phyloP scores from a whole-genome alignment of 2,888 invertebrate species.

The Calephelis perditalis region DNA sequence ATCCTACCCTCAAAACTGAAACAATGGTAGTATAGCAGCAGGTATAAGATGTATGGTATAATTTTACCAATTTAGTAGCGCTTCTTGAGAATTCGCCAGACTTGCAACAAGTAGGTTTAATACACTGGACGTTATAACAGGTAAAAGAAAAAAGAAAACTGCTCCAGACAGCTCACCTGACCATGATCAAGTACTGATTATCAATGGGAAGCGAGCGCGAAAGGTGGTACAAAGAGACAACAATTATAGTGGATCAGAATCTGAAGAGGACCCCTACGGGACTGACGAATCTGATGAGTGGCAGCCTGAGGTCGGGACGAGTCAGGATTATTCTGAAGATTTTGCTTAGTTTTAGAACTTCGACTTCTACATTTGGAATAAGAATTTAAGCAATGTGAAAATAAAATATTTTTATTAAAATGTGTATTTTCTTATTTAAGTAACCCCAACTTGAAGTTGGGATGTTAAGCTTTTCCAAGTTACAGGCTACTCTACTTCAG shows the following conservation, averaged over 20 bases:
- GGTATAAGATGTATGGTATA: too few species aligned
- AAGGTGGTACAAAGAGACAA: conserved; percentile 36
- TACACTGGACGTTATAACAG: conserved; percentile 19
- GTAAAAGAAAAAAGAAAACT: conserved; percentile 25
- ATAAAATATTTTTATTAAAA: background rate
- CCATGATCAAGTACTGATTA: conserved; percentile 32
- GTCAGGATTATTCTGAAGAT: conserved; percentile 38
- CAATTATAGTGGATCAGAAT: conserved; percentile 46
- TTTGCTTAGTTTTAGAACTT: background rate
- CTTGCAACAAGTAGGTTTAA: too few species aligned
- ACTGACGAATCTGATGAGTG: conserved; percentile 74
- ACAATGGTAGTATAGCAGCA: too few species aligned
- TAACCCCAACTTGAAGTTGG: background rate
- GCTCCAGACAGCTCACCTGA: conserved; percentile 25
- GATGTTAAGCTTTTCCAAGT: too few species aligned
- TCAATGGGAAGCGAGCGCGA: conserved; percentile 38
- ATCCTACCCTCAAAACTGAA: too few species aligned
- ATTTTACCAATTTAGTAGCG: too few species aligned
- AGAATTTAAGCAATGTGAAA: background rate
- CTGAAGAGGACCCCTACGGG: conserved; percentile 62
- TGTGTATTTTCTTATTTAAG: background rate
- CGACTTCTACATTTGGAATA: conserved; percentile 6
- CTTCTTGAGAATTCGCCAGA: too few species aligned
- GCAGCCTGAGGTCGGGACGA: conserved; percentile 49
- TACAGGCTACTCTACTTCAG: too few species aligned